Conservation (phyloP, 2,888 invertebrate genomes). For the Podabrus alpinus region DNA sequence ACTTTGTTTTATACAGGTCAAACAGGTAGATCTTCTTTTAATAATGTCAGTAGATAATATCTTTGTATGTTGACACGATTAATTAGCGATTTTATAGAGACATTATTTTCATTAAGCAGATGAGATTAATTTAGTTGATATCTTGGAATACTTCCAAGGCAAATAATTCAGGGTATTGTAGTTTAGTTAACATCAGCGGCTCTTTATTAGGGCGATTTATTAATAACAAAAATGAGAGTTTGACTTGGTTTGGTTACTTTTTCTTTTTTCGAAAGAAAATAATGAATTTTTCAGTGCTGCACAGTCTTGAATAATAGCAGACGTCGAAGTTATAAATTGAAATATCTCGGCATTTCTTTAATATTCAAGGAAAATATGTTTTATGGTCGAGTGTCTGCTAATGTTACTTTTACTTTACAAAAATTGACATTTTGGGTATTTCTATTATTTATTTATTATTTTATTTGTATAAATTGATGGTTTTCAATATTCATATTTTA, state of each 20-base stretch:
- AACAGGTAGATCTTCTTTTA: neutral
- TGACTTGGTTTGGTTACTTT: neutral
- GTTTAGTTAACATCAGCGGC: neutral
- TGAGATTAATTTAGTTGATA: neutral
- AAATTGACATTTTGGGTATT: neutral
- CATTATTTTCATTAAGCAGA: neutral
- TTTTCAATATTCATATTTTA: neutral
- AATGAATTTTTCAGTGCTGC: neutral
- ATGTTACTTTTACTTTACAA: too few relatives aligned
- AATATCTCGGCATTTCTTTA: neutral
- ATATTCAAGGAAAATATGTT: neutral
- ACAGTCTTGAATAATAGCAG: neutral
- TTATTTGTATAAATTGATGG: neutral
- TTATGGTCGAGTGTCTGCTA: too few relatives aligned
- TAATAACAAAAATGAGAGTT: neutral
- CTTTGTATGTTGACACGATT: neutral
- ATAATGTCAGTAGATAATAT: neutral
- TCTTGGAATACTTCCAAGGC: neutral
- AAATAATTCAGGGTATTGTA: neutral
- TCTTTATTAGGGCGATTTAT: neutral
- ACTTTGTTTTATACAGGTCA: neutral
- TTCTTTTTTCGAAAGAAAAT: neutral
- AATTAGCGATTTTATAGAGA: neutral
- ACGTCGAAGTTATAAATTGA: neutral
- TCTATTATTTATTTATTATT: neutral